Conservation (phyloP, 2,113 vertebrate genomes). For the Orcinus orca region DNA sequence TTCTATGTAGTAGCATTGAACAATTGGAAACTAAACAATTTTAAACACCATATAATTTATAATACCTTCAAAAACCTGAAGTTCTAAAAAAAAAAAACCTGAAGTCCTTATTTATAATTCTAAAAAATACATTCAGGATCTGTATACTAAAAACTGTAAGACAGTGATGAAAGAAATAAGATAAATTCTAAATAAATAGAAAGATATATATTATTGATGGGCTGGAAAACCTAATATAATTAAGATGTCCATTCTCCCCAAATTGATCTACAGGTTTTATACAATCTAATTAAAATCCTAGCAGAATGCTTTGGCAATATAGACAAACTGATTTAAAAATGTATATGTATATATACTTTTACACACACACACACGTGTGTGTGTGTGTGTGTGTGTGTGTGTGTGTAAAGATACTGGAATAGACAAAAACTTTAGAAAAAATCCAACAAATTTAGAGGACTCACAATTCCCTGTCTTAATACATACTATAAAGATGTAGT, state of each 20-base stretch:
- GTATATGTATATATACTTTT: too few species aligned
- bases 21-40: background rate
- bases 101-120: background rate
- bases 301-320: background rate
- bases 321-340: background rate
- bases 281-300: background rate
- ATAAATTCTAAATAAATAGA: background rate
- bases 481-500: background rate
- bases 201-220: background rate
- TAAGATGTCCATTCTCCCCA: background rate
- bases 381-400: too few species aligned
- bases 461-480: background rate
- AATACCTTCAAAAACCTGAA: background rate
- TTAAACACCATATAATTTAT: background rate
- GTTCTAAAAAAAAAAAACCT: background rate
- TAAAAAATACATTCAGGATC: background rate
- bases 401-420: background rate
- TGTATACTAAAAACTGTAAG: background rate
- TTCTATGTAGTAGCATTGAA: background rate
- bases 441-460: background rate
- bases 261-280: background rate
- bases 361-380: too few species aligned
- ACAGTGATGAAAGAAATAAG: background rate
- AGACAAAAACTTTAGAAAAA: background rate
- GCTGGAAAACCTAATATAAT: background rate